phyloP scores from a whole-genome alignment of 2,797 vertebrate genomes.

The Astyanax mexicanus region DNA sequence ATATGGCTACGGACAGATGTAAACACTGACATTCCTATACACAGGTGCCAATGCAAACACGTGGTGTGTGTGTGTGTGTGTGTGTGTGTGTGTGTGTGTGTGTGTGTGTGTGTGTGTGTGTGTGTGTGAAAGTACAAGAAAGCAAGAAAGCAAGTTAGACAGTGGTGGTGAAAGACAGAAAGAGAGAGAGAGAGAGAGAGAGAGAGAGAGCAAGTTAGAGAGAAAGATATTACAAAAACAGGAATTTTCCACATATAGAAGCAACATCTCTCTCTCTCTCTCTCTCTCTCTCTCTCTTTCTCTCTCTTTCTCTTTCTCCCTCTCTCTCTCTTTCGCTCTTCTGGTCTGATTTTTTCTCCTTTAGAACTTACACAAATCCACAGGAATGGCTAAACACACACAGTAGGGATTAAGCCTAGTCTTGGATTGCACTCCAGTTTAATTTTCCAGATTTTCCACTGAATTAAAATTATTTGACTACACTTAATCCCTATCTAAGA shows the following conservation, averaged over 20 bases:
- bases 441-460: no score
- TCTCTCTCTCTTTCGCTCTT: no score
- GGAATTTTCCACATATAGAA: background rate
- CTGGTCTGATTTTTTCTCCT: no score
- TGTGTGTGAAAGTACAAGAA: background rate
- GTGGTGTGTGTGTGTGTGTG: background rate
- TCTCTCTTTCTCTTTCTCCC: no score
- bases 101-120: background rate
- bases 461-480: no score
- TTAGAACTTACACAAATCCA: no score
- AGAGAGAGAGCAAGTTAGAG: no score
- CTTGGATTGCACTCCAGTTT: no score
- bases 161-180: background rate
- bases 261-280: background rate
- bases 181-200: background rate
- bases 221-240: background rate
- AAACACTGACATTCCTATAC: background rate
- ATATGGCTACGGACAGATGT: background rate
- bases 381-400: no score
- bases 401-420: no score
- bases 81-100: background rate
- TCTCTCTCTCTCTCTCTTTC: no score
- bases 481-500: no score
- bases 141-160: background rate
- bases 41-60: background rate